A percentile compares a stretch with the other conserved stretches of the same genome.
Evolutionary conservation across 2,113 vertebrate genomes (phyloP).

Genomic region (Cichladusa arquata): DNA sequence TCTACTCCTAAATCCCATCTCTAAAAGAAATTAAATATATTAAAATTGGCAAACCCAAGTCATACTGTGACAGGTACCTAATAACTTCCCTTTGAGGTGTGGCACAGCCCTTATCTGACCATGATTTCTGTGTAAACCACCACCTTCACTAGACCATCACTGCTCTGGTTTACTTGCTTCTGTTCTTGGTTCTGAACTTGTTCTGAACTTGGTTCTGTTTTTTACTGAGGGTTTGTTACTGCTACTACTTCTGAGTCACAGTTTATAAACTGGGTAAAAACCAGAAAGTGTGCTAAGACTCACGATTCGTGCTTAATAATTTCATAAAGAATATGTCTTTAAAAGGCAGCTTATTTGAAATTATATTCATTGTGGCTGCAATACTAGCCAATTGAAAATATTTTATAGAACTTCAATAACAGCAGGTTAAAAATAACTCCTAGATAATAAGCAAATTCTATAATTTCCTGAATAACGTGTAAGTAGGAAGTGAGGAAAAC

Average conservation of each 20-base stretch:
- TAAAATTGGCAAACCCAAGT: too few species aligned
- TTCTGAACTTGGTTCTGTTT: too few species aligned
- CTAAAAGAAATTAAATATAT: too few species aligned
- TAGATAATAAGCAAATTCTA: neutral
- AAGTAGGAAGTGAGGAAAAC: neutral
- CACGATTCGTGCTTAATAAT: neutral
- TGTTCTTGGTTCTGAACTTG: too few species aligned
- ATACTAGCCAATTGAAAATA: neutral
- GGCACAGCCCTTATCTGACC: neutral
- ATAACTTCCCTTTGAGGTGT: rapidly evolving
- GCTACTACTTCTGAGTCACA: neutral
- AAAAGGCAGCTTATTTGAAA: neutral
- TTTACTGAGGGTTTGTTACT: neutral
- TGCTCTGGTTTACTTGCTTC: neutral
- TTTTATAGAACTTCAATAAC: neutral
- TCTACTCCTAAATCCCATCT: too few species aligned
- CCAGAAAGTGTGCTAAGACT: neutral
- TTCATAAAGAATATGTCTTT: neutral
- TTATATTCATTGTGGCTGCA: neutral
- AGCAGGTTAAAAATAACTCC: neutral
- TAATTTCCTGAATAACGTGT: neutral
- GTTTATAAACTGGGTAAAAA: neutral
- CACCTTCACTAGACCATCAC: neutral
- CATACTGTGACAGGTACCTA: too few species aligned
- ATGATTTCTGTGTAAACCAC: neutral